phyloP scores from a whole-genome alignment of 2,113 vertebrate genomes.

The Diphyllodes magnificus region DNA sequence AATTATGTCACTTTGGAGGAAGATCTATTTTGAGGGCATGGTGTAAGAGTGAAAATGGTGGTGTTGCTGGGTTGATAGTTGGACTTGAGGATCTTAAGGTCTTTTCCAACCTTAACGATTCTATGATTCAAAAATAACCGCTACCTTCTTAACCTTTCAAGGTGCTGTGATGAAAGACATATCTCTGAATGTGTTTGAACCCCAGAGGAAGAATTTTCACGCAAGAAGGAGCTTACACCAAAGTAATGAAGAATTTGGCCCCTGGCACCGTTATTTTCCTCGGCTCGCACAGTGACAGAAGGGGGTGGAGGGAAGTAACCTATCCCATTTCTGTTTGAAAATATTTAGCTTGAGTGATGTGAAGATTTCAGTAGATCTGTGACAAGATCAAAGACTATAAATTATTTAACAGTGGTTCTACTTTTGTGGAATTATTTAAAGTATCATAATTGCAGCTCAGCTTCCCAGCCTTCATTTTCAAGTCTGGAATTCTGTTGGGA shows the following conservation, averaged over 20 bases:
- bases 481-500: slow-evolving; percentile 86
- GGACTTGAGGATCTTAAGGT: neutral
- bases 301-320: slow-evolving; percentile 38
- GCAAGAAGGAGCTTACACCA: neutral
- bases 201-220: neutral
- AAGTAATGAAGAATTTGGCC: slow-evolving; percentile 5
- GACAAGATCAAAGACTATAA: slow-evolving; percentile 83
- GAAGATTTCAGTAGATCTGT: slow-evolving; percentile 77
- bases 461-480: slow-evolving; percentile 78
- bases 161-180: neutral
- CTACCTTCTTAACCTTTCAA: neutral
- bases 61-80: neutral
- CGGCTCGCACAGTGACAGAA: neutral
- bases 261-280: slow-evolving; percentile 45
- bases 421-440: slow-evolving; percentile 94
- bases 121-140: neutral
- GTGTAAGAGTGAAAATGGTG: neutral
- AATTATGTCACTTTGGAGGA: neutral
- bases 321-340: slow-evolving; percentile 75
- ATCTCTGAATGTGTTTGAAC: neutral
- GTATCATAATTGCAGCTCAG: slow-evolving; percentile 86
- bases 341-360: slow-evolving; percentile 80
- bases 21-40: neutral
- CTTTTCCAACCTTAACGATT: neutral
- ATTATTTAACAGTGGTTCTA: slow-evolving; percentile 87